Evolutionary conservation across 2,797 vertebrate species (phyloP), one percentile per base, ranked within the genome.

Genomic region (Fratercula arctica): DNA sequence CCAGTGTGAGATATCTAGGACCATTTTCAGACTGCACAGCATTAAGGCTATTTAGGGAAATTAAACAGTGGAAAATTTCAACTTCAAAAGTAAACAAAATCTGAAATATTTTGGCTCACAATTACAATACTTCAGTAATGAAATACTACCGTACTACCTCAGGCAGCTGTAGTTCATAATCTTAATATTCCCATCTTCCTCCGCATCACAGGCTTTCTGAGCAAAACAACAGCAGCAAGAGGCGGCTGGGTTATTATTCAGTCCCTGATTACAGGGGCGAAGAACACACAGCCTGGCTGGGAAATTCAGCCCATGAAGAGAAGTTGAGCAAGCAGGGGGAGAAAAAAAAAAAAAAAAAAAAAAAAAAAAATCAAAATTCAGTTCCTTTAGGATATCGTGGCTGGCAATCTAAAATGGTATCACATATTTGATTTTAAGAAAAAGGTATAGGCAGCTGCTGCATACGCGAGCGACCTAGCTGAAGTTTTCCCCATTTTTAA

Each of bases 11-110:
- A n/a, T 64, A 77, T 57, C 57, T 74, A 85, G 29, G 53, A 50
- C 31, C 21, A 16, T 84, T 84, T 80, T 91, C 82, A 85, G 73
- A 48, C 68, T 80, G 23, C n/a, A 41, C 14, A 87, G 6, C 61
- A 54, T 61, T 72, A 68, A 92, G 75, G 6, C 33, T 93, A 84
- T 95, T 93, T 72, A 91, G 43, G 46, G 69, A 92, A 93, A 87
- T 93, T 92, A 93, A 96, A 94, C 87, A 92, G 66, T 90, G 92
- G 91, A 94, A 96, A 94, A 90, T 18, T 93, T 94, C 54, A 33
- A 19, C 75, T 93, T 66, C 41, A 68, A 57, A 94, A 89, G 69
- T 93, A 95, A 96, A 91, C 82, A 94, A 93, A 95, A 93, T 87
- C 57, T 59, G 45, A 91, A 92, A 83, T 91, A 84, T 81, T 95